Evolutionary conservation across 2,113 vertebrate species (phyloP), one percentile per base, ranked within the genome.

Genomic region (Elgaria multicarinata): DNA sequence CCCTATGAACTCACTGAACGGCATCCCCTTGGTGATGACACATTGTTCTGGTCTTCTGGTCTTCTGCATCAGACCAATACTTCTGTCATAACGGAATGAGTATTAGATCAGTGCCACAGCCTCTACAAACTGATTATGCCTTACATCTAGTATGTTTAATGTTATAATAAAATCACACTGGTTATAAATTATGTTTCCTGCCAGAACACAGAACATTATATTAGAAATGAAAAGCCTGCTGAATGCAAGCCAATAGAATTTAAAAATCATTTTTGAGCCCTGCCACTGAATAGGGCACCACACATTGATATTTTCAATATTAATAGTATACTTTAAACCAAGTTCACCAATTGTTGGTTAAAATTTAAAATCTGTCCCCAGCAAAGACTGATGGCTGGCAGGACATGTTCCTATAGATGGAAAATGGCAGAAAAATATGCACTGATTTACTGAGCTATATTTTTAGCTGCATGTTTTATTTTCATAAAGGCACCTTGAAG

Each of bases 401-500:
- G 44, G 22, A 3, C 55, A 89, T 75, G 87, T 77, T 18, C 64
- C 64, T 89, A 1, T 78, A 89, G 74, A 88, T 81, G 39, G 67
- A 89, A 94, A 92, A 91, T 33, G 77, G 13, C 36, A 92, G 28
- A 87, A 93, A 46, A 86, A 90, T 87, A 83, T 31, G 6, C 5
- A 87, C 1, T 88, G 85, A 92, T 87, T 91, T 91, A 87, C 91
- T 83, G 87, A 53, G 89, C 83, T 67, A 83, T 33, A 62, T 77
- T 71, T 44, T 83, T 44, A 24, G 86, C 64, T 85, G 72, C 84
- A 44, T 75, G 91, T 88, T 93, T 95, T 87, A 84, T 92, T 93
- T 94, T 92, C 87, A 91, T 85, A 91, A 89, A 81, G 67, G 46
- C 79, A 66, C 50, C 88, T 84, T 93, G 66, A 87, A 75, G 80